Conservation (phyloP, 2,888 invertebrate species). For the Cylindroiulus punctatus region DNA sequence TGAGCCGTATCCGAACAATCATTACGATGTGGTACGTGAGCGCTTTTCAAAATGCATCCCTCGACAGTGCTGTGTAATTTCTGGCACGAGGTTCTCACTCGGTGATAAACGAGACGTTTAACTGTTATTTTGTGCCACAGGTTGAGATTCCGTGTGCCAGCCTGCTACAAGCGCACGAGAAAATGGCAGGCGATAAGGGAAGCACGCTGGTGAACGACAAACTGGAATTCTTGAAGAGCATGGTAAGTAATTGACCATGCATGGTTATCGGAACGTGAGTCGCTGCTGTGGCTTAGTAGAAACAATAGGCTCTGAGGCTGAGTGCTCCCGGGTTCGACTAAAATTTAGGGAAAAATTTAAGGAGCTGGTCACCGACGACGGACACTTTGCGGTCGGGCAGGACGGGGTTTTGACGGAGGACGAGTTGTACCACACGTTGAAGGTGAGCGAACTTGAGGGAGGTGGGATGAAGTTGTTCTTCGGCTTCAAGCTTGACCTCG, state of each 20-base stretch:
- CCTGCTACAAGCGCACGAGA: conserved; percentile 39
- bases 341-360: background rate
- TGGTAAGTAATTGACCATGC: conserved; percentile 13
- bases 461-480: background rate
- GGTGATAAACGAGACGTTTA: too few species aligned
- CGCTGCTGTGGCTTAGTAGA: background rate
- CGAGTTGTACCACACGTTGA: conserved; percentile 43
- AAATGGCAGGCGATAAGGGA: background rate
- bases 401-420: conserved; percentile 52
- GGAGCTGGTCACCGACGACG: conserved; percentile 37
- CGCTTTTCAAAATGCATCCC: background rate
- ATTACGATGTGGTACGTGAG: conserved; percentile 41
- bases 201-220: conserved; percentile 3
- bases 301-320: background rate
- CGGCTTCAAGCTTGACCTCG: background rate
- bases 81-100: background rate
- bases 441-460: background rate
- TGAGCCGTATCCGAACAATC: conserved; percentile 52
- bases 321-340: background rate
- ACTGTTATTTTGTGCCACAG: background rate
- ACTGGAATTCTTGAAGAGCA: conserved; percentile 42
- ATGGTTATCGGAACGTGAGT: background rate
- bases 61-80: too few species aligned
- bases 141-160: conserved; percentile 46
- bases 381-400: conserved; percentile 31